Evolutionary conservation across 2,888 invertebrate species (phyloP), one percentile per base, ranked within the genome.

Genomic region (Hoplodrina blanda): DNA sequence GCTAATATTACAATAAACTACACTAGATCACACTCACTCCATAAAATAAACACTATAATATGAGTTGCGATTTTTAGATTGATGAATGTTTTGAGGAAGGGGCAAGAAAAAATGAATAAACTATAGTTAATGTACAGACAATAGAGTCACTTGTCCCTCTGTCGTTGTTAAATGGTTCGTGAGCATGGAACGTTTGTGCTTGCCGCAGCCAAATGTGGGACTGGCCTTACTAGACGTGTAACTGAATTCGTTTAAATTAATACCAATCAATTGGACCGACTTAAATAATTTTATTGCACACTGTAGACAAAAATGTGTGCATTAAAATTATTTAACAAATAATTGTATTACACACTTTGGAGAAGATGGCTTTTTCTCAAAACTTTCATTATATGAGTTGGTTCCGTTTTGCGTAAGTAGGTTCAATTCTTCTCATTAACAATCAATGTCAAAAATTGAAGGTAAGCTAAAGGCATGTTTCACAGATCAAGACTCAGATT

Each of bases 71-170:
- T 89, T 85, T 82, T 80, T 84, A 80, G 69, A 81, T 90, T 93
- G 91, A 94, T 92, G 88, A 91, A 94, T 93, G 91, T 87, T 59
- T 65, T 78, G 82, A 71, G 78, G 71, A 83, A 84, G 79, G 78
- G 83, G 78, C 75, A 85, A 82, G 81, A 82, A 84, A 85, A 85
- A 87, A 87, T 75, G 75, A 72, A 85, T 88, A 89, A 90, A 90
- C 85, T 91, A 78, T 73, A 89, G 89, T 91, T 90, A 91, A 92
- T 91, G 88, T 78, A 82, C 84, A 86, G 88, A 93, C 92, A 91
- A 93, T 92, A 86, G 85, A 85, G 85, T 87, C 92, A 92, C 94
- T 93, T 93, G 93, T 91, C 89, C 91, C 91, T 85, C 82, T 87
- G 86, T 81, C 78, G 80, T 83, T 85, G 88, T 91, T 89, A 91